Percentiles rank a stretch among this genome's conserved stretches.
phyloP scores from a whole-genome alignment of 2,797 vertebrate species.

The Arnoldichthys spilopterus region DNA sequence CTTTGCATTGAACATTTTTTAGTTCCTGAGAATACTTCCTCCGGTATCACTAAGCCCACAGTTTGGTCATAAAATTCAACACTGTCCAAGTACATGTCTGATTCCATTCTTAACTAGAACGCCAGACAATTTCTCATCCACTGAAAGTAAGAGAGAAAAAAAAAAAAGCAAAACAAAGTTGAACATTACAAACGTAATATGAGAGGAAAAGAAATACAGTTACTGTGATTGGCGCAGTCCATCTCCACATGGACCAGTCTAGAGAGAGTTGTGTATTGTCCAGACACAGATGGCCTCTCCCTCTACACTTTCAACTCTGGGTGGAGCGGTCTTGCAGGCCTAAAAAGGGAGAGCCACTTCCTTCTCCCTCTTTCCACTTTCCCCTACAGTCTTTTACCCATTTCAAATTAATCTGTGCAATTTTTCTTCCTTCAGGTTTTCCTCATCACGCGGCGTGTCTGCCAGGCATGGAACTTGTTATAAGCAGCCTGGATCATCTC shows the following conservation, averaged over 20 bases:
- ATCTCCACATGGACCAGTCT: constrained; percentile 64
- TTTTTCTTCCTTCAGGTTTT: constrained; percentile 86
- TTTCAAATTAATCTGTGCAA: constrained; percentile 45
- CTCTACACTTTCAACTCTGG: constrained; percentile 46
- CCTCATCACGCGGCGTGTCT: constrained; percentile 93
- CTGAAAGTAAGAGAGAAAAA: constrained; percentile 62
- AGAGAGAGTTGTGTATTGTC: constrained; percentile 63
- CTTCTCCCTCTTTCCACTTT: constrained; percentile 23
- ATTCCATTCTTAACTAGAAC: constrained; percentile 55
- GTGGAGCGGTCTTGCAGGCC: constrained; percentile 58
- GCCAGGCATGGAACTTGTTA: constrained; percentile 96
- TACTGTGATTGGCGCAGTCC: constrained; percentile 65
- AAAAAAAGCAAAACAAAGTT: constrained; percentile 36
- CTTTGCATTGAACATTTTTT: constrained; percentile 60
- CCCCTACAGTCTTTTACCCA: constrained; percentile 49
- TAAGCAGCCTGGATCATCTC: constrained; percentile 97
- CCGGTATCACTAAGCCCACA: constrained; percentile 61
- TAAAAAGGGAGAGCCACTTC: constrained; percentile 50
- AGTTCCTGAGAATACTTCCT: constrained; percentile 70
- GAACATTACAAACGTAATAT: constrained; percentile 32
- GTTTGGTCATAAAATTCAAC: constrained; percentile 74
- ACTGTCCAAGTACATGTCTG: constrained; percentile 51
- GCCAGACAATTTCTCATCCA: constrained; percentile 58
- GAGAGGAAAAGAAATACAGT: constrained; percentile 58
- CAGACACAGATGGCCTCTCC: constrained; percentile 25